These are phyloP conservation scores for Etheostoma nigrum DNA, from an alignment of 2,797 vertebrate genomes.

Conservation along the genomic window DNA sequence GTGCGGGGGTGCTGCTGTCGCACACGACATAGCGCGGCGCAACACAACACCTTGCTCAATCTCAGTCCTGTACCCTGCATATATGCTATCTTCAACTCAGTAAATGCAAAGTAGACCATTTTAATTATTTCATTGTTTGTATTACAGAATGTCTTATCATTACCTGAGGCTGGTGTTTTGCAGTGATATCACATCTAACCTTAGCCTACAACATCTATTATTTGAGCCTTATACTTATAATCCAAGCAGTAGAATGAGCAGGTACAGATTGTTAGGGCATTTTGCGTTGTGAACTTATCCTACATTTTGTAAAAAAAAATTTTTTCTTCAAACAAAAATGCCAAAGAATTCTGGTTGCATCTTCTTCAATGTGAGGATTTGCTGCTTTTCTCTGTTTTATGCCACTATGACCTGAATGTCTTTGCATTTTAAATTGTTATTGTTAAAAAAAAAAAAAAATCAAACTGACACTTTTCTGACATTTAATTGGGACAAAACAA, in stretches of 20 bases:
- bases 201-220: constrained; percentile 16
- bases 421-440: not conserved
- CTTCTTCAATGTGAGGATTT: not conserved
- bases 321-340: not conserved
- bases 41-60: constrained; percentile 38
- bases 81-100: constrained; percentile 20
- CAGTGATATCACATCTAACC: not conserved
- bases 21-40: constrained; percentile 36
- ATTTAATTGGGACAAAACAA: not conserved
- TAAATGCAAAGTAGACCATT: constrained; percentile 24
- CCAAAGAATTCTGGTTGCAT: not conserved
- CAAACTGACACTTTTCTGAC: not conserved
- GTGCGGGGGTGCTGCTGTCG: constrained; percentile 58
- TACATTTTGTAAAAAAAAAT: not conserved
- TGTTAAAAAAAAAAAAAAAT: not conserved
- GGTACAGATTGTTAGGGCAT: not conserved
- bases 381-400: not conserved
- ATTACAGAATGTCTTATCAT: constrained; percentile 10
- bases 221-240: not conserved
- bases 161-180: constrained; percentile 4
- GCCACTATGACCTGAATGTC: not conserved
- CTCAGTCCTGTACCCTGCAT: constrained; percentile 34
- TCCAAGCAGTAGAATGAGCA: constrained; percentile 5
- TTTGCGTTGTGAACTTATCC: not conserved
- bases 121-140: constrained; percentile 12